A percentile compares a stretch with the other conserved stretches of the same genome.
Conservation (phyloP, 2,113 vertebrate genomes). For the Oenanthe oenanthe region DNA sequence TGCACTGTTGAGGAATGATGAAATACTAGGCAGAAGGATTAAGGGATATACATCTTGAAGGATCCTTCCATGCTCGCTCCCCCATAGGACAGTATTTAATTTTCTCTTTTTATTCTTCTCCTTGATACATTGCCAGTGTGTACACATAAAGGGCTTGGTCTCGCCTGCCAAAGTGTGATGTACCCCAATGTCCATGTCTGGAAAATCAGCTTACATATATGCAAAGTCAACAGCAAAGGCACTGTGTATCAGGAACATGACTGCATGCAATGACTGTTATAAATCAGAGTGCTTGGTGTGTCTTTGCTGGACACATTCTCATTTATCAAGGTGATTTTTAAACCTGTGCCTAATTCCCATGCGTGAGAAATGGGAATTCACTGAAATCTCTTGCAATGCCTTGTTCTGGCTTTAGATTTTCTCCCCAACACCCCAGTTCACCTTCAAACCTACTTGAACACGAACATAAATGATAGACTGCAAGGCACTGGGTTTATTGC, state of each 20-base stretch:
- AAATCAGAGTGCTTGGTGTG: conserved; percentile 28
- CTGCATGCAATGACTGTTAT: conserved; percentile 29
- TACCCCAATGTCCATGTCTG: neutral
- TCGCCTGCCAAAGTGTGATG: neutral
- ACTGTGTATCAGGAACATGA: neutral
- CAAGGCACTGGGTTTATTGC: neutral
- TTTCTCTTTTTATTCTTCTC: conserved; percentile 50
- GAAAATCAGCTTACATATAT: conserved; percentile 14
- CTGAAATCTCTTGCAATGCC: conserved; percentile 5
- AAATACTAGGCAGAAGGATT: conserved; percentile 35
- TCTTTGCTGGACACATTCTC: conserved; percentile 15
- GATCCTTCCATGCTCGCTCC: neutral
- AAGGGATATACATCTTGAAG: conserved; percentile 31
- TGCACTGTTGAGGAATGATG: conserved; percentile 27
- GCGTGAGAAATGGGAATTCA: neutral
- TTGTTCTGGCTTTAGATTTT: conserved; percentile 36
- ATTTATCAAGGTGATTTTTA: conserved; percentile 54
- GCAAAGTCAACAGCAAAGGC: conserved; percentile 19
- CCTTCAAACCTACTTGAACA: conserved; percentile 50
- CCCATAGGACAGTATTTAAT: neutral
- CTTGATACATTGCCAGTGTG: neutral
- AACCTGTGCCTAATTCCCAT: conserved; percentile 21
- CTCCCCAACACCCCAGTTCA: neutral
- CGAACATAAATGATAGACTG: neutral
- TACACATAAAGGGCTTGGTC: neutral